phyloP scores from a whole-genome alignment of 2,113 vertebrate genomes.

The Microcebus tavaratra region DNA sequence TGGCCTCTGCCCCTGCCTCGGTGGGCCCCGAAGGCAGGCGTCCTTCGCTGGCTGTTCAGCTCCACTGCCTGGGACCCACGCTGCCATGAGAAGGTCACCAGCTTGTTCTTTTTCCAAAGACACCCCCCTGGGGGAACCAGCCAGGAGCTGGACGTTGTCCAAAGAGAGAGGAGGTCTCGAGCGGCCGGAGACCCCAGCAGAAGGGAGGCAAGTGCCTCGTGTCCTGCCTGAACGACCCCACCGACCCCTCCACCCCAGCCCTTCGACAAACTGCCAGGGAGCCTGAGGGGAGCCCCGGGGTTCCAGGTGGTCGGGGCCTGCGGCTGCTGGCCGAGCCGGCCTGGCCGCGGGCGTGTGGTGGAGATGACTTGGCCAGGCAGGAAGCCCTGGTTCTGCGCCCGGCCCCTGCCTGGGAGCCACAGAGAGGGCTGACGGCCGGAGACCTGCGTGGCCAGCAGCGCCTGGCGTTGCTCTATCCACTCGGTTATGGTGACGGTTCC shows the following conservation, averaged over 20 bases:
- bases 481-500: fast-evolving
- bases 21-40: not conserved
- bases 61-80: not conserved
- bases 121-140: not conserved
- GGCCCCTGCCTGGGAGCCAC: not conserved
- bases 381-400: not conserved
- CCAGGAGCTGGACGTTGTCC: not conserved
- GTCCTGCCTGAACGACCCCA: not conserved
- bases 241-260: not conserved
- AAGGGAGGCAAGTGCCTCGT: not conserved
- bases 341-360: not conserved
- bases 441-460: no score
- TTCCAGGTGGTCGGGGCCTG: not conserved
- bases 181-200: not conserved
- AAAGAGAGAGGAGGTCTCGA: not conserved
- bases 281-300: not conserved
- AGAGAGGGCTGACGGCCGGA: not conserved
- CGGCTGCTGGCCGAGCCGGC: not conserved
- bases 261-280: not conserved
- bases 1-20: not conserved
- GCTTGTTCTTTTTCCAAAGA: not conserved
- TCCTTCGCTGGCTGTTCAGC: not conserved
- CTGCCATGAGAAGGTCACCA: not conserved
- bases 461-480: not conserved
- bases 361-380: not conserved